A percentile compares a stretch with the other conserved stretches of the same genome.
Evolutionary conservation across 2,888 invertebrate genomes (phyloP).

Genomic region (Volucella inflata): DNA sequence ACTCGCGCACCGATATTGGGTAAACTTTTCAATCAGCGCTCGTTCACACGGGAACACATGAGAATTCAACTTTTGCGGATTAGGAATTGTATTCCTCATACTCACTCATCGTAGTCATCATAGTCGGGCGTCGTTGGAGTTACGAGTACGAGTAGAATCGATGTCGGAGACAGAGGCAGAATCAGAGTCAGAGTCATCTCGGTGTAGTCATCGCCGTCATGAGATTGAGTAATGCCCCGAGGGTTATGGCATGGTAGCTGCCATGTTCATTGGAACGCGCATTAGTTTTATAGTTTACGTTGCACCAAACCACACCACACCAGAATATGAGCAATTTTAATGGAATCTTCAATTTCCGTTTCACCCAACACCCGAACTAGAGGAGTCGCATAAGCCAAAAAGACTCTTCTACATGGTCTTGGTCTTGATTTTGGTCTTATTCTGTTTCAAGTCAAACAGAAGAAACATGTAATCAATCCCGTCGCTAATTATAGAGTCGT

Average conservation of each 20-base stretch:
- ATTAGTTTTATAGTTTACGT: constrained; percentile 58
- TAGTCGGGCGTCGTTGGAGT: constrained; percentile 1
- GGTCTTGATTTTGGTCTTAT: not conserved
- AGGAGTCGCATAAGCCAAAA: constrained; percentile 16
- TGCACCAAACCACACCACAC: constrained; percentile 44
- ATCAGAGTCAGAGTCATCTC: not conserved
- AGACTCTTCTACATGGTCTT: constrained; percentile 6
- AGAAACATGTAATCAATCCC: constrained; percentile 73
- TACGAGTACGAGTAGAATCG: no score
- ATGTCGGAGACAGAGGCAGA: no score
- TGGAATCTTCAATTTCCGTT: constrained; percentile 76
- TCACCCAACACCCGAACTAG: constrained; percentile 33
- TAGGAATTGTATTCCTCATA: constrained; percentile 46
- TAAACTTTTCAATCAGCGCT: constrained; percentile 69
- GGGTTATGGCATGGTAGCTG: constrained; percentile 35
- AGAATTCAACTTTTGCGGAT: constrained; percentile 48
- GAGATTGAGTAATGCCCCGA: constrained; percentile 53
- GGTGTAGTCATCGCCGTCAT: constrained; percentile 44
- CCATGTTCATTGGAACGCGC: constrained; percentile 40
- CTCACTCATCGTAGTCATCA: constrained; percentile 42
- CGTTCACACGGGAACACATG: constrained; percentile 70
- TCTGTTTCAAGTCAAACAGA: constrained; percentile 56
- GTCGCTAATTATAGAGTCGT: constrained; percentile 74
- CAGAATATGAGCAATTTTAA: constrained; percentile 66
- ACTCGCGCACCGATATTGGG: not conserved